Evolutionary conservation across 2,797 vertebrate genomes (phyloP).

Genomic region (Cetoscarus ocellatus): DNA sequence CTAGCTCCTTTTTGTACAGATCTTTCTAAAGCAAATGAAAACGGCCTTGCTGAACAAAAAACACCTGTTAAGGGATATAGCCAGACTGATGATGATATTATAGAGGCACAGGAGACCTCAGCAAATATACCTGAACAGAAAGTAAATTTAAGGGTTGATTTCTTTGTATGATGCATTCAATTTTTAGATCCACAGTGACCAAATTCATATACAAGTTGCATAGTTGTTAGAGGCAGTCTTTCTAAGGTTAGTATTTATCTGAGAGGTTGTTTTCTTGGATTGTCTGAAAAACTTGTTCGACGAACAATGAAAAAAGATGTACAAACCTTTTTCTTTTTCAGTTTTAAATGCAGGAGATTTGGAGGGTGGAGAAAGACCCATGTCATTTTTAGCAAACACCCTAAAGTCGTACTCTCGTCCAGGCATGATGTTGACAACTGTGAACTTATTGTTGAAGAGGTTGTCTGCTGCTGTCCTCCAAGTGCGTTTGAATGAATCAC

Average conservation of each 20-base stretch:
- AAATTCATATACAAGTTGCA: background rate
- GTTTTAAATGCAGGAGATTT: slow-evolving; percentile 86
- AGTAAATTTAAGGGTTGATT: too few relatives aligned
- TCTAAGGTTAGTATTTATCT: background rate
- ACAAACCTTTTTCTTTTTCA: slow-evolving; percentile 85
- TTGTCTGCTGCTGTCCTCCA: slow-evolving; percentile 87
- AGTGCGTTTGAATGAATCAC: slow-evolving; percentile 82
- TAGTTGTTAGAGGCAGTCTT: background rate
- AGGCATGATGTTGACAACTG: slow-evolving; percentile 85
- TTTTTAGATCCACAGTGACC: background rate
- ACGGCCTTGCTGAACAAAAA: too few relatives aligned
- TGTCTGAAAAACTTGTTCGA: too few relatives aligned
- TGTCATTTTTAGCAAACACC: slow-evolving; percentile 90
- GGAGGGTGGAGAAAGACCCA: slow-evolving; percentile 88
- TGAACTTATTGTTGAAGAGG: slow-evolving; percentile 92
- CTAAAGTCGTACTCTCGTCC: slow-evolving; percentile 91
- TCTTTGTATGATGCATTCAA: background rate
- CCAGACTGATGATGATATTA: too few relatives aligned
- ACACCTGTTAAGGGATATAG: too few relatives aligned
- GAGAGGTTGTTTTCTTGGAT: background rate
- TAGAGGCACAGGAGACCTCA: too few relatives aligned
- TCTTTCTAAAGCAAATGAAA: too few relatives aligned
- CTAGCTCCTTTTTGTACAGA: too few relatives aligned
- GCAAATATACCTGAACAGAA: too few relatives aligned
- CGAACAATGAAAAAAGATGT: background rate